Evolutionary conservation across 2,888 invertebrate species (phyloP).

Genomic region (Tethea ocularis): DNA sequence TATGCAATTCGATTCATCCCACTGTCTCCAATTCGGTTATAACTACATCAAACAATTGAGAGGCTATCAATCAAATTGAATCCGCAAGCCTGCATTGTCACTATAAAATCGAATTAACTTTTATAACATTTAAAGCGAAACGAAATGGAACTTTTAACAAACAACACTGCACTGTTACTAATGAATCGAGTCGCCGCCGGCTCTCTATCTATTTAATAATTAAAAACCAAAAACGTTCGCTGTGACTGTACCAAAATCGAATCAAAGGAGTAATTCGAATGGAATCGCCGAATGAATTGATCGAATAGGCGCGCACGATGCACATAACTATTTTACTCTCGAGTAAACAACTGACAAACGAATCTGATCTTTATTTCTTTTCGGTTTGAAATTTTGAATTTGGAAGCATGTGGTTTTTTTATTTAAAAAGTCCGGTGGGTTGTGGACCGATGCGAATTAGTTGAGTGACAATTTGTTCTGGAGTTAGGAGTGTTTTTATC

Average conservation of each 20-base stretch:
- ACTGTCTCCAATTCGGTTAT: constrained; percentile 25
- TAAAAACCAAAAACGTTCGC: constrained; percentile 69
- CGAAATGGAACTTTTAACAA: constrained; percentile 51
- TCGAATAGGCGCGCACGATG: constrained; percentile 32
- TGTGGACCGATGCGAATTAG: constrained; percentile 1
- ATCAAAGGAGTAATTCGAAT: constrained; percentile 74
- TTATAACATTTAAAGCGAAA: constrained; percentile 31
- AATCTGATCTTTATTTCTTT: background rate
- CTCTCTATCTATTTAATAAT: constrained; percentile 69
- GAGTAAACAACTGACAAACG: background rate
- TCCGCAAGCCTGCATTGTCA: constrained; percentile 14
- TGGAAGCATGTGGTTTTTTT: background rate
- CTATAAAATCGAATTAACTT: constrained; percentile 42
- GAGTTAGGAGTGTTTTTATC: background rate
- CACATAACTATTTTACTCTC: constrained; percentile 3
- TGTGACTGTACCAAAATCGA: constrained; percentile 64
- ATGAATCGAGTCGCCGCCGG: constrained; percentile 42
- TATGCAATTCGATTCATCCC: background rate
- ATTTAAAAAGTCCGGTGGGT: background rate
- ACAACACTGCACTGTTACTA: constrained; percentile 37
- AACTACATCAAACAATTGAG: constrained; percentile 26
- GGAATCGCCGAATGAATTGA: constrained; percentile 58
- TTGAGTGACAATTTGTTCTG: constrained; percentile 10
- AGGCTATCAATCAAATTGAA: constrained; percentile 37
- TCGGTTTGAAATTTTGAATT: background rate